Percentiles rank a stretch among this genome's conserved stretches.
Evolutionary conservation across 1,140 invertebrate species (phyloP).

Genomic region (Drosophila mojavensis): DNA sequence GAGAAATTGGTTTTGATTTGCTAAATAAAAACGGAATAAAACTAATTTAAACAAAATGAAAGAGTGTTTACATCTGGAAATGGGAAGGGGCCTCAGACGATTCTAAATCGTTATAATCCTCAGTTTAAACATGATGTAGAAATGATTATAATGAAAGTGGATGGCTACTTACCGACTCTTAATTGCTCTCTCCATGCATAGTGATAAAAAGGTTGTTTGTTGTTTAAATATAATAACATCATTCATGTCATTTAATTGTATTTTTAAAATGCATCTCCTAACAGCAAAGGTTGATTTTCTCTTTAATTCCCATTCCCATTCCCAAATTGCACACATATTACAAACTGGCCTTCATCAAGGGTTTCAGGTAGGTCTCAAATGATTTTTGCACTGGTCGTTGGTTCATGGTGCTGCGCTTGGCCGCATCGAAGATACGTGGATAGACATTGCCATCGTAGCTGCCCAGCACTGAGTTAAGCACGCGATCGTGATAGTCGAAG

Average conservation of each 20-base stretch:
- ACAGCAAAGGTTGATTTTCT: conserved; percentile 85
- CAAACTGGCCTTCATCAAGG: conserved; percentile 89
- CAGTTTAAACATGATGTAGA: too few species aligned
- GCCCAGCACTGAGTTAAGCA: conserved; percentile 92
- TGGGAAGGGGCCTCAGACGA: not conserved
- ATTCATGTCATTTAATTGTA: not conserved
- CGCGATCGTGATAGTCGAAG: conserved; percentile 94
- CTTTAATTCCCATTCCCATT: not conserved
- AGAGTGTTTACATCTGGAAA: not conserved
- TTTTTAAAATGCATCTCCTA: conserved; percentile 77
- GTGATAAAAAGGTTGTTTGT: too few species aligned
- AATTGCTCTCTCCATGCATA: too few species aligned
- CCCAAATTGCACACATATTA: conserved; percentile 84
- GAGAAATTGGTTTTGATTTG: conserved; percentile 82
- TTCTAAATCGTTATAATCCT: too few species aligned
- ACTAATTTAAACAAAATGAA: conserved; percentile 72
- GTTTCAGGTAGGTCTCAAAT: conserved; percentile 90
- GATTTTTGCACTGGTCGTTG: conserved; percentile 90
- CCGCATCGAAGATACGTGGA: conserved; percentile 93
- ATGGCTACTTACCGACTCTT: too few species aligned
- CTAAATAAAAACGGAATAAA: conserved; percentile 82
- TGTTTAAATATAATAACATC: too few species aligned
- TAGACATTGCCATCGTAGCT: conserved; percentile 96
- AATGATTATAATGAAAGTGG: too few species aligned
- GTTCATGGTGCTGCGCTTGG: conserved; percentile 94